Evolutionary conservation across 2,888 invertebrate species (phyloP).

Genomic region (Perizoma flavofasciatum): DNA sequence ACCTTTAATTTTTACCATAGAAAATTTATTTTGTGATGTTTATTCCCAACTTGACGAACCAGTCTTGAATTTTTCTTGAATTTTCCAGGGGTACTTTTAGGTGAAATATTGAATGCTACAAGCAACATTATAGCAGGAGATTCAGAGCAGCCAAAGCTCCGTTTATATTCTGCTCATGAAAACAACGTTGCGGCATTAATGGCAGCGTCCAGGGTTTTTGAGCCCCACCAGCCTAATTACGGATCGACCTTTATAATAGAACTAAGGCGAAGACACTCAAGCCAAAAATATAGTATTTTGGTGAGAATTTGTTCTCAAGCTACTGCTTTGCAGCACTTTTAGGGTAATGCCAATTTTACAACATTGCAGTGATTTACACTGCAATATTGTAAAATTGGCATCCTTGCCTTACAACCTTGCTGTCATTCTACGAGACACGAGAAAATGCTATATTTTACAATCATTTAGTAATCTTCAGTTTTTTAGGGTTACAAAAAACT

Average conservation of each 20-base stretch:
- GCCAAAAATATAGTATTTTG: constrained; percentile 68
- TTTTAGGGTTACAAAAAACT: too few species aligned
- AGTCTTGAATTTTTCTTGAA: background rate
- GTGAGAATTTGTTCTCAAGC: constrained; percentile 62
- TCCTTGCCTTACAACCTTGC: too few species aligned
- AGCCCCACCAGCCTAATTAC: constrained; percentile 83
- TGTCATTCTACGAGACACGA: too few species aligned
- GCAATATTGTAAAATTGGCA: too few species aligned
- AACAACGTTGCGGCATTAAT: constrained; percentile 85
- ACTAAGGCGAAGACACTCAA: constrained; percentile 60
- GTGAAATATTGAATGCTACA: constrained; percentile 77
- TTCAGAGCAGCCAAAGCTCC: constrained; percentile 65
- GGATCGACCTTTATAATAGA: constrained; percentile 83
- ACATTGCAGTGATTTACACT: too few species aligned
- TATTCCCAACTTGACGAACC: too few species aligned
- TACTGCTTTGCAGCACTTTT: too few species aligned
- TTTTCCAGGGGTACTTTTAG: constrained; percentile 73
- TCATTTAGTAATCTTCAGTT: too few species aligned
- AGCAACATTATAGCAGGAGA: constrained; percentile 66
- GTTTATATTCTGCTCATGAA: constrained; percentile 85
- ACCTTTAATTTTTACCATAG: constrained; percentile 6
- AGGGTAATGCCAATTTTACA: too few species aligned
- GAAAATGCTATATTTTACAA: too few species aligned
- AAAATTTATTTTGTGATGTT: background rate
- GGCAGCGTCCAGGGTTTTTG: constrained; percentile 79